Evolutionary conservation across 2,888 invertebrate genomes (phyloP), one percentile per base, ranked within the genome.

Genomic region (Polydrusus cervinus): DNA sequence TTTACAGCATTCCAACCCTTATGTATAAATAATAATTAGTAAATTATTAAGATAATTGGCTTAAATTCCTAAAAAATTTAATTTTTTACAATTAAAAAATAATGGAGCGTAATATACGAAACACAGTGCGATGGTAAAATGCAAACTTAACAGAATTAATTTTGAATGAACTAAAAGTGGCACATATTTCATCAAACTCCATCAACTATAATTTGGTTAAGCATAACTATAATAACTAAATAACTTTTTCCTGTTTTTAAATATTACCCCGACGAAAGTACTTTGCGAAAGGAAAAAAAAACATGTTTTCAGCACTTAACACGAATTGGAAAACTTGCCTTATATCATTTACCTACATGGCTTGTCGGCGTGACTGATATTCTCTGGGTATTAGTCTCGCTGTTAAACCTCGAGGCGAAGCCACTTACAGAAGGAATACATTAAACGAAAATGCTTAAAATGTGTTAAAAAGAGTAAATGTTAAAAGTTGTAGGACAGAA

Each of bases 351-450:
- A 51, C 51, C 20, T 51, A 51, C 18, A 20, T n/a, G 51, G 18
- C 51, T 20, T 51, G 20, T 20, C 18, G 13, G 51, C 51, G 51
- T 51, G 51, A 51, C 51, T 20, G 18, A 51, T 51, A 51, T 51
- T 51, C 51, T 51, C 51, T 51, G 51, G 51, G 51, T 51, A 51
- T 51, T 51, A 51, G n/a, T 10, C 20, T 20, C 51, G 51, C 51
- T 51, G 51, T 18, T 51, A 51, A 11, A 20, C 51, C 51, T 51
- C 51, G 20, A 20, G 51, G 51, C 51, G 18, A 51, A 51, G 16
- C 51, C 51, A 20, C 20, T 51, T 51, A 51, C 18, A 51, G 20
- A 51, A 51, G 51, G 51, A 51, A 51, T 51, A 51, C 51, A 51
- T 51, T 51, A 51, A 51, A 51, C 20, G 51, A 51, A 47, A 51